Conservation (phyloP, 2,797 vertebrate genomes). For the Atherinosoma microstoma region DNA sequence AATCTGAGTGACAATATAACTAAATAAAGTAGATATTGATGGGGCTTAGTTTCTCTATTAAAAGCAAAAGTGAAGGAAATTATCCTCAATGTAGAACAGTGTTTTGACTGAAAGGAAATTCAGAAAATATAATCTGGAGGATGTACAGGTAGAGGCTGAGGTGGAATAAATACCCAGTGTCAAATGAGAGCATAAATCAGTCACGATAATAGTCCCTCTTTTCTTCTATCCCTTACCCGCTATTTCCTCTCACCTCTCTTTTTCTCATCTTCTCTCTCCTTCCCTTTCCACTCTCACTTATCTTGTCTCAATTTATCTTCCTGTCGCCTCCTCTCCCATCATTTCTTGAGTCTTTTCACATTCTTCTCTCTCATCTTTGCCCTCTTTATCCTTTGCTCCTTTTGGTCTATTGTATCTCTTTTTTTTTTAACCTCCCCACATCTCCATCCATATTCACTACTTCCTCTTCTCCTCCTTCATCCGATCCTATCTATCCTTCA, state of each 20-base stretch:
- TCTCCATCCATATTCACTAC: constrained; percentile 19
- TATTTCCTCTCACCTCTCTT: constrained; percentile 36
- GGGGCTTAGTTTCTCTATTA: no score
- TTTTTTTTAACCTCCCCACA: constrained; percentile 10
- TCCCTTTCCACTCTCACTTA: constrained; percentile 47
- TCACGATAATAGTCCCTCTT: constrained; percentile 23
- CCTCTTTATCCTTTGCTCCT: constrained; percentile 40
- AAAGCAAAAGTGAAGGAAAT: no score
- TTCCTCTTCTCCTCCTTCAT: constrained; percentile 16
- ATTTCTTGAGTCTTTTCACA: constrained; percentile 46
- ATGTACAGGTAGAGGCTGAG: neutral
- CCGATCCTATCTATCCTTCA: constrained; percentile 5
- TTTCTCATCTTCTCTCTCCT: constrained; percentile 33
- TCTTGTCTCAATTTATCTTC: constrained; percentile 67
- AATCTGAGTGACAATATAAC: neutral
- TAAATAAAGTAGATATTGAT: no score
- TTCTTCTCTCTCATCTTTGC: constrained; percentile 31
- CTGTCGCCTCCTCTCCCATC: constrained; percentile 50
- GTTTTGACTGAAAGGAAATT: neutral
- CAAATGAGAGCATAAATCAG: constrained; percentile 32
- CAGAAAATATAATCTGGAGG: neutral
- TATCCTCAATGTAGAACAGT: neutral
- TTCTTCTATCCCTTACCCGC: constrained; percentile 30
- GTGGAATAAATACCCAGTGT: constrained; percentile 11
- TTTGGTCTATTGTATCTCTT: constrained; percentile 23